A percentile compares a stretch with the other conserved stretches of the same genome.
Evolutionary conservation across 2,888 invertebrate genomes (phyloP).

Genomic region (Heliconius sara): DNA sequence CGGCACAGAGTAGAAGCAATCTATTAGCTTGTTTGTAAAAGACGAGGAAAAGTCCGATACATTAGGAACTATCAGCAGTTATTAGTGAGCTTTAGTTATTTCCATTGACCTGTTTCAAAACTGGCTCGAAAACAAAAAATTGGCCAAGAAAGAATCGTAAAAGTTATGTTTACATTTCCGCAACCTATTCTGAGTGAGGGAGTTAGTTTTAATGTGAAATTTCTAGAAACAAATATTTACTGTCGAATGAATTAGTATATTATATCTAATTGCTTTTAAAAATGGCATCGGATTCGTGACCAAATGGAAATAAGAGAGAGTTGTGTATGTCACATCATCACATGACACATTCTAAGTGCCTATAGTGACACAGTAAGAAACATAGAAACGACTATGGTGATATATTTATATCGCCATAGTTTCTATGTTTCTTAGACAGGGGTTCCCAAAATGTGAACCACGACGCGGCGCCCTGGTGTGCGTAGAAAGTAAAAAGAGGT

Average conservation of each 20-base stretch:
- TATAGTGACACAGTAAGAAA: no score
- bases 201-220: background rate
- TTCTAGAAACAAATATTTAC: background rate
- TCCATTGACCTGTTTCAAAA: conserved; percentile 45
- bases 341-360: no score
- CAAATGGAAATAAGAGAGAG: no score
- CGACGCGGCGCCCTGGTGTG: no score
- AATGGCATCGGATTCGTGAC: no score
- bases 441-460: no score
- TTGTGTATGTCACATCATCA: no score
- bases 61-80: background rate
- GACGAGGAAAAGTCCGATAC: conserved; percentile 16
- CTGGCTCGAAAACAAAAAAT: conserved; percentile 43
- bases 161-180: conserved; percentile 43
- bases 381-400: no score
- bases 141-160: conserved; percentile 37
- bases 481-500: no score
- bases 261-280: background rate
- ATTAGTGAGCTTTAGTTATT: conserved; percentile 39
- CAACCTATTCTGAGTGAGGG: conserved; percentile 27
- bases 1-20: background rate
- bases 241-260: background rate
- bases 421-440: no score
- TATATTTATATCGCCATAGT: no score
- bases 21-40: conserved; percentile 2